A percentile compares a stretch with the other conserved stretches of the same genome.
Evolutionary conservation across 2,797 vertebrate species (phyloP).

Genomic region (Lophius americanus): DNA sequence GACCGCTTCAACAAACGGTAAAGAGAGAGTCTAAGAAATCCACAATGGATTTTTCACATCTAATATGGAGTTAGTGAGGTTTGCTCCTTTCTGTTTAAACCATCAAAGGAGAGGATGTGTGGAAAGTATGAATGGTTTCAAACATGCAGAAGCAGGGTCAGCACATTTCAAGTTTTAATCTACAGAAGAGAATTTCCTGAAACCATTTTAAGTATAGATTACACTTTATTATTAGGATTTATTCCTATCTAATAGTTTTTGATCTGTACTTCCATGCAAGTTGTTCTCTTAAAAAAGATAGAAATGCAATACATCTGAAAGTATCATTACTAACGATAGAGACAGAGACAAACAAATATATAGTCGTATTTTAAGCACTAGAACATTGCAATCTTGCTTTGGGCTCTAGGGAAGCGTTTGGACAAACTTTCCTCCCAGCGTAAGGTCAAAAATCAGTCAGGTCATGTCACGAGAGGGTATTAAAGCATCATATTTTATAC

Average conservation of each 20-base stretch:
- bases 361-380: slow-evolving; percentile 2
- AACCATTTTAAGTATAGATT: not conserved
- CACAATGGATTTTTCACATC: slow-evolving; percentile 48
- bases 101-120: slow-evolving; percentile 68
- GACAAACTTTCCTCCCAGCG: not conserved
- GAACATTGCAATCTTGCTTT: not conserved
- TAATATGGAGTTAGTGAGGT: slow-evolving; percentile 32
- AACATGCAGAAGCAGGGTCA: slow-evolving; percentile 44
- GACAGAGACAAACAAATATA: slow-evolving; percentile 2
- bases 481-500: slow-evolving; percentile 13
- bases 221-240: not conserved
- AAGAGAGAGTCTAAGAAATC: slow-evolving; percentile 52
- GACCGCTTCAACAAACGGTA: slow-evolving; percentile 34
- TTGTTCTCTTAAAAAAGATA: not conserved
- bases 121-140: slow-evolving; percentile 64
- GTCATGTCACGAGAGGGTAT: not conserved
- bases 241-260: not conserved
- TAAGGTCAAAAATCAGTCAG: slow-evolving; percentile 23
- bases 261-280: not conserved
- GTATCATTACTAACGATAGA: not conserved
- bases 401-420: slow-evolving; percentile 8
- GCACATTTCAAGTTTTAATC: slow-evolving; percentile 38
- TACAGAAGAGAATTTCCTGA: not conserved
- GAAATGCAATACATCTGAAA: not conserved
- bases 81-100: slow-evolving; percentile 69